Evolutionary conservation across 2,888 invertebrate species (phyloP).

Genomic region (Mallateleia sp.): DNA sequence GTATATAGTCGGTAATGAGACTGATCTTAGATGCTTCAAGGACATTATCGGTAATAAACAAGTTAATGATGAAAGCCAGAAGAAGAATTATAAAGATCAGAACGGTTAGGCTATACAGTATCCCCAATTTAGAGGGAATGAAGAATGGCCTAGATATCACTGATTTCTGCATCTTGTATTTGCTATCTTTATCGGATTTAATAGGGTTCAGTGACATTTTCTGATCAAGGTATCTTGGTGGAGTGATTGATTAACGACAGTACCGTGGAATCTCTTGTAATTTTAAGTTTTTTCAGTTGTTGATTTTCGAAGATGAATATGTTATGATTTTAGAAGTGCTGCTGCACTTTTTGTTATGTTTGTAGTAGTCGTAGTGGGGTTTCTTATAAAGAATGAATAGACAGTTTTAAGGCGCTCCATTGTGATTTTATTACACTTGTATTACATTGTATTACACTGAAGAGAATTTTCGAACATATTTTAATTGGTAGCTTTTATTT

Average conservation of each 20-base stretch:
- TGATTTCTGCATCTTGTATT: background rate
- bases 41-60: background rate
- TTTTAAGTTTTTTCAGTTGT: too few relatives aligned
- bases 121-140: background rate
- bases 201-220: too few relatives aligned
- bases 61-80: background rate
- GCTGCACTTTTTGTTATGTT: background rate
- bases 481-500: constrained; percentile 11
- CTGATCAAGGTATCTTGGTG: too few relatives aligned
- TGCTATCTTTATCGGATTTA: too few relatives aligned
- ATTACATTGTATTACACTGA: background rate
- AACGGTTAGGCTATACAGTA: background rate
- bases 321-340: background rate
- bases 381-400: background rate
- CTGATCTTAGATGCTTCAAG: background rate
- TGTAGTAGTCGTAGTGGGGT: background rate
- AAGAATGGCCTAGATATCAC: background rate
- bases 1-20: constrained; percentile 13
- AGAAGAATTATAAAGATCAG: background rate
- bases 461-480: constrained; percentile 8
- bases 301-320: too few relatives aligned
- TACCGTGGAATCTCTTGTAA: too few relatives aligned
- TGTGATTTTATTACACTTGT: background rate
- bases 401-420: background rate
- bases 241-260: too few relatives aligned